phyloP scores from a whole-genome alignment of 2,797 vertebrate species.

The Anas capensis region DNA sequence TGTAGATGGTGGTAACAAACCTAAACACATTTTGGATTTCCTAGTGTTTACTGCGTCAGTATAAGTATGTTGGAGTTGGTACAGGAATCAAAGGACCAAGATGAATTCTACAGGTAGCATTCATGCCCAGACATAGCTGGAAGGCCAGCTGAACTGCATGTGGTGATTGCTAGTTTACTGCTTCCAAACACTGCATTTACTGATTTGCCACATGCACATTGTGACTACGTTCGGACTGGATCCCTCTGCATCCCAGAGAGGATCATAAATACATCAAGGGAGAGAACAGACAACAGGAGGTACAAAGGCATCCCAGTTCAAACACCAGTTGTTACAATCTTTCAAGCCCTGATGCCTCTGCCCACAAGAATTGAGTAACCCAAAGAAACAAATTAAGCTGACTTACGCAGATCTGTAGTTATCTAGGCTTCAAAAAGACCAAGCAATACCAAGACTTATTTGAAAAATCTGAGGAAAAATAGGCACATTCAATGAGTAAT shows the following conservation, averaged over 20 bases:
- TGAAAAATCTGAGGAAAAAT: rapidly evolving
- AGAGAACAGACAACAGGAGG: not conserved
- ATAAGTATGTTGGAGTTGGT: not conserved
- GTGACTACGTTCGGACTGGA: not conserved
- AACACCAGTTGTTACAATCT: not conserved
- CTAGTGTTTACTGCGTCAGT: too few relatives aligned
- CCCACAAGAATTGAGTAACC: not conserved
- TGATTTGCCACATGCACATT: not conserved
- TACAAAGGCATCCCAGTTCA: not conserved
- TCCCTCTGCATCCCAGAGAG: not conserved
- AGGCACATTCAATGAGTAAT: not conserved
- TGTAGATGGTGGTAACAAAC: not conserved
- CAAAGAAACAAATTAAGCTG: not conserved
- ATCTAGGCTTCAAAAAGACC: not conserved
- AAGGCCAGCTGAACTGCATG: not conserved
- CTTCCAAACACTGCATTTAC: not conserved
- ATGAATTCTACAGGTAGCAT: rapidly evolving
- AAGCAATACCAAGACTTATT: not conserved
- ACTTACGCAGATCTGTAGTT: not conserved
- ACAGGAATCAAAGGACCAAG: not conserved
- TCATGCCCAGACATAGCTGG: not conserved
- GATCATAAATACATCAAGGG: not conserved
- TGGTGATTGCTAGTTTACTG: not conserved
- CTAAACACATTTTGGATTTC: not conserved
- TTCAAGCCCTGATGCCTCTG: not conserved